phyloP scores from a whole-genome alignment of 1,140 invertebrate species.

The Artemia franciscana region DNA sequence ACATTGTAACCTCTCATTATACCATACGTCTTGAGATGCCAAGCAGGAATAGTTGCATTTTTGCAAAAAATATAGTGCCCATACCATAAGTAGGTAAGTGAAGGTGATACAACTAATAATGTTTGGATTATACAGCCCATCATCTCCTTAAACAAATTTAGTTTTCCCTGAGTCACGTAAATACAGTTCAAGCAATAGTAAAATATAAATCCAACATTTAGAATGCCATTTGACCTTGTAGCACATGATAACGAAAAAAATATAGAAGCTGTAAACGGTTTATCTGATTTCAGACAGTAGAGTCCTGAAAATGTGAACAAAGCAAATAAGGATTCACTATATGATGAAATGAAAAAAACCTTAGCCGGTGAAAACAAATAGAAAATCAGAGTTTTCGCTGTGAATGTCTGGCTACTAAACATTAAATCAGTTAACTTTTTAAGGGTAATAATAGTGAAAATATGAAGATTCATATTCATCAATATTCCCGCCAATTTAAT shows the following conservation, averaged over 20 bases:
- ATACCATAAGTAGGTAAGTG: constrained; percentile 15
- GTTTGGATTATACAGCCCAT: too few relatives aligned
- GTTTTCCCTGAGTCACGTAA: too few relatives aligned
- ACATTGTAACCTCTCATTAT: constrained; percentile 25
- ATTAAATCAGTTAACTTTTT: constrained; percentile 26
- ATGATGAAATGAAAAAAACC: constrained; percentile 75
- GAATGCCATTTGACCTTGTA: constrained; percentile 61
- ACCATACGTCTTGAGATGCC: constrained; percentile 33
- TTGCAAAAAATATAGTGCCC: constrained; percentile 9
- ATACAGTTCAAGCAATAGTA: too few relatives aligned
- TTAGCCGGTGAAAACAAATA: constrained; percentile 82
- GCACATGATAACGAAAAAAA: constrained; percentile 31
- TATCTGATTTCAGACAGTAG: constrained; percentile 7
- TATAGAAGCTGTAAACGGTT: constrained; percentile 10
- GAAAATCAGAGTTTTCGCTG: constrained; percentile 47
- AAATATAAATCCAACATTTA: constrained; percentile 63
- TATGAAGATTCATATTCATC: not conserved
- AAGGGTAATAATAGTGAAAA: constrained; percentile 14
- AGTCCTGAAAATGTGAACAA: constrained; percentile 54
- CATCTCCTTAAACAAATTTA: too few relatives aligned
- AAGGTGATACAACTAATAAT: constrained; percentile 15
- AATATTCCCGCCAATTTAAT: constrained; percentile 14
- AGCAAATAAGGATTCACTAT: constrained; percentile 69
- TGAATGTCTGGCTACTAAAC: constrained; percentile 35
- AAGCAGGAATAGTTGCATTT: constrained; percentile 19